Percentiles rank a stretch among this genome's conserved stretches.
These are phyloP conservation scores for Temnothorax nylanderi DNA, from an alignment of 1,140 invertebrate genomes.

Conservation along the genomic window DNA sequence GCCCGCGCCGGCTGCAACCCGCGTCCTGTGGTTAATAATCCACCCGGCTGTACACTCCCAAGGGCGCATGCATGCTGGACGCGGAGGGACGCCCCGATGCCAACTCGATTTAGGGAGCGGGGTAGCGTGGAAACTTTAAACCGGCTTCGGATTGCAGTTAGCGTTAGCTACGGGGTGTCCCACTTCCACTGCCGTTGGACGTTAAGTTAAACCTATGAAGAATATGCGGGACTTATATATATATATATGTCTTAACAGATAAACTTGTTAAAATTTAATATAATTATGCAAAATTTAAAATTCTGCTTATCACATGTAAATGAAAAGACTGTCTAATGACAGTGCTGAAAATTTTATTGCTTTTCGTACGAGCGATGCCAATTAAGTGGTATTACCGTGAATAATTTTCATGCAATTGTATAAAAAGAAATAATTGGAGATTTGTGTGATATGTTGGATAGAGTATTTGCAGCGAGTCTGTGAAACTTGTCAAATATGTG, in stretches of 20 bases:
- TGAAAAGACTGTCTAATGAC: not conserved
- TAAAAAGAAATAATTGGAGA: not conserved
- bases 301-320: not conserved
- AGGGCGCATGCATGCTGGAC: not conserved
- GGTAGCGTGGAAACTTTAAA: constrained; percentile 13
- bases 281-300: not conserved
- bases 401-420: not conserved
- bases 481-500: not conserved
- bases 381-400: not conserved
- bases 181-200: not conserved
- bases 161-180: not conserved
- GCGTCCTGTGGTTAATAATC: too few relatives aligned
- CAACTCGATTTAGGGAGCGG: not conserved
- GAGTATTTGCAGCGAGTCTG: not conserved
- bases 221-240: not conserved
- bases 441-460: not conserved
- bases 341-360: not conserved
- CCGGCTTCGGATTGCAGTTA: constrained; percentile 12
- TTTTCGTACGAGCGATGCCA: not conserved
- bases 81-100: not conserved
- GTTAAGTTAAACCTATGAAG: not conserved
- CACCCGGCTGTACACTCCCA: not conserved
- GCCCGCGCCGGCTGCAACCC: not conserved
- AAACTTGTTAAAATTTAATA: not conserved
- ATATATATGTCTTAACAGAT: not conserved